These are phyloP conservation scores for Chaenodraco wilsoni DNA, from an alignment of 2,797 vertebrate genomes.

Conservation along the genomic window DNA sequence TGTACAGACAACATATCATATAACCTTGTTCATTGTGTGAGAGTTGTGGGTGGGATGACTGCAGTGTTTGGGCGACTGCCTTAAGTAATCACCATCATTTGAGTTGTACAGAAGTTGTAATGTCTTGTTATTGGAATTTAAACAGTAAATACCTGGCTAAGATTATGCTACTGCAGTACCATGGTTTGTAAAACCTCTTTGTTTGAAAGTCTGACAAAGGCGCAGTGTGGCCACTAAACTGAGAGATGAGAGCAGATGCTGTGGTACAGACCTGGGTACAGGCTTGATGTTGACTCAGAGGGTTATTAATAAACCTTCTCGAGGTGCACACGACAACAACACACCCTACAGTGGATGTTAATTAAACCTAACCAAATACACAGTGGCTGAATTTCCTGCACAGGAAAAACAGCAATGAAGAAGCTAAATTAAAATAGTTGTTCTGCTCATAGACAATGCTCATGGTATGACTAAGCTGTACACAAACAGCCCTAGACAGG, in stretches of 20 bases:
- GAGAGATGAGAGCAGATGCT: conserved; percentile 23
- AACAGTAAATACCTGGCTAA: conserved; percentile 63
- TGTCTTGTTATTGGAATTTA: conserved; percentile 57
- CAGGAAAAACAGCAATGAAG: neutral
- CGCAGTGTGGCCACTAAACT: conserved; percentile 11
- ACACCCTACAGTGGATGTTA: neutral
- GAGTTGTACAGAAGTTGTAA: conserved; percentile 55
- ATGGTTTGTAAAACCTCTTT: conserved; percentile 14
- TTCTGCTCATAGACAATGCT: neutral
- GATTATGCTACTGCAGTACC: neutral
- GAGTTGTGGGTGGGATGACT: conserved; percentile 65
- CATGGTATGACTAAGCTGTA: neutral
- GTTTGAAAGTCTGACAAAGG: neutral
- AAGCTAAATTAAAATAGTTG: neutral
- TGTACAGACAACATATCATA: conserved; percentile 37
- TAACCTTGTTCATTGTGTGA: conserved; percentile 63
- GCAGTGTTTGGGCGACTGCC: conserved; percentile 62
- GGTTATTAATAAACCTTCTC: conserved; percentile 13
- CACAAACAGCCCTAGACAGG: conserved; percentile 13
- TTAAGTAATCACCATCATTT: conserved; percentile 42
- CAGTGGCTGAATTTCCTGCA: neutral
- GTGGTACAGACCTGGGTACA: neutral
- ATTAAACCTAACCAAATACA: neutral
- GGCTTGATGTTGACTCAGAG: conserved; percentile 25
- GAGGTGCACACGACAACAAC: neutral